Evolutionary conservation across 2,113 vertebrate species (phyloP), one percentile per base, ranked within the genome.

Genomic region (Oryzias celebensis): DNA sequence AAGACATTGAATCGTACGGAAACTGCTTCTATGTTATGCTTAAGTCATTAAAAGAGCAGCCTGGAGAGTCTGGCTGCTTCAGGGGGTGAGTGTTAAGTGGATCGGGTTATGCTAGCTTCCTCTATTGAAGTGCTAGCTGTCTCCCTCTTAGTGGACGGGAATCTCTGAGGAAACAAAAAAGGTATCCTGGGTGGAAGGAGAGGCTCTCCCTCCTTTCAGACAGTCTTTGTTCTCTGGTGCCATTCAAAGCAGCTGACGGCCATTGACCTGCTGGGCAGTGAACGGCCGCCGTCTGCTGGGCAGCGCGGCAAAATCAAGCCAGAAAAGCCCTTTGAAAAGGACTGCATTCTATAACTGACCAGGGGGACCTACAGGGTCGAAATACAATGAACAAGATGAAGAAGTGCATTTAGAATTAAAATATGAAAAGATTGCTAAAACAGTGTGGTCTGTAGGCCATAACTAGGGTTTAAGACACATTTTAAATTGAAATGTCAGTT

Each of bases 81-180:
- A 58, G 62, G 46, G 52, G 45, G 48, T 28, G 57, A 62, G 24
- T 15, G 10, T 60, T 45, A 75, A 75, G 51, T 70, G 71, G 62
- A 73, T 55, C 75, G 61, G 20, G 52, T 64, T 28, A 61, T 61
- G 23, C 24, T 58, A 5, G 58, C 36, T 13, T 26, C 73, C 42
- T 26, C 57, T 36, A 22, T 23, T 52, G 62, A 65, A 36, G 14
- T 47, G 16, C 48, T 64, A 53, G 74, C 49, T 24, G 65, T 47
- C 24, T 42, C 31, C 43, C 36, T 63, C 54, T 44, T 44, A 72
- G 69, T 44, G 61, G 68, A 62, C 31, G 61, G 26, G 24, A 69
- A 42, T 58, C 58, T 73, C 55, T 70, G 18, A 42, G 58, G 66
- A 58, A 79, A 71, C 61, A 52, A 72, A 20, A 20, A 20, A 60